Base-by-base conservation (phyloP, 2,113 vertebrate genomes). In the Elephas maximus region DNA sequence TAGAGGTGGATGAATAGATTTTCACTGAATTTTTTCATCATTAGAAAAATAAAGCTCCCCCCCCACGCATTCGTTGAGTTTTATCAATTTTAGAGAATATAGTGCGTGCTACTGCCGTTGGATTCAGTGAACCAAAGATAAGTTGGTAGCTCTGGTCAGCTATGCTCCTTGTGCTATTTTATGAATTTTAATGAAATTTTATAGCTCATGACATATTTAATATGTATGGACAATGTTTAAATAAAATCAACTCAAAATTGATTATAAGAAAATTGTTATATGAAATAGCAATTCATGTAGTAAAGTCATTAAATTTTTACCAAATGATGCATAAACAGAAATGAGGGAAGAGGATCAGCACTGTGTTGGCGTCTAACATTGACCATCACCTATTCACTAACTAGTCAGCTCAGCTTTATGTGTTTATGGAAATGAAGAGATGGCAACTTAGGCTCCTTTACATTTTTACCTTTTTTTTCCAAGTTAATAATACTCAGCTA, bases 81-180 rank as follows among this genome's bases (percentile, higher is more conserved):
- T 80, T 80, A 93, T 6, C 33, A 92, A 24, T 81, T 87, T 96
- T 92, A 95, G 24, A 84, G 41, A 96, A 69, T 87, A 74, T 6
- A 63, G 2, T 30, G 60, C 37, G n/a, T 63, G n/a, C 41, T 60
- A 82, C 30, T 81, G 53, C 37, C 14, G 30, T 9, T 51, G 9
- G 4, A 8, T 60, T 0, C 6, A 80, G 18, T 26, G 9, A 3
- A 1, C 0, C 65, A 15, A 45, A 78, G 30, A 73, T 11, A 78
- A 20, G 28, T 80, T 92, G 51, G 48, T 78, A 84, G 6, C 9
- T 79, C 28, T 30, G 4, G 12, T 71, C 37, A 79, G 82, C 41
- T 88, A 87, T n/a, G 60, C 0, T 5, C 78, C 15, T 26, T 48
- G 12, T 45, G 3, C 1, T 30, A 37, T 57, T 67, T 57, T 83